A percentile compares a stretch with the other conserved stretches of the same genome.
phyloP scores from a whole-genome alignment of 2,113 vertebrate genomes.

The Brachirus orientalis region DNA sequence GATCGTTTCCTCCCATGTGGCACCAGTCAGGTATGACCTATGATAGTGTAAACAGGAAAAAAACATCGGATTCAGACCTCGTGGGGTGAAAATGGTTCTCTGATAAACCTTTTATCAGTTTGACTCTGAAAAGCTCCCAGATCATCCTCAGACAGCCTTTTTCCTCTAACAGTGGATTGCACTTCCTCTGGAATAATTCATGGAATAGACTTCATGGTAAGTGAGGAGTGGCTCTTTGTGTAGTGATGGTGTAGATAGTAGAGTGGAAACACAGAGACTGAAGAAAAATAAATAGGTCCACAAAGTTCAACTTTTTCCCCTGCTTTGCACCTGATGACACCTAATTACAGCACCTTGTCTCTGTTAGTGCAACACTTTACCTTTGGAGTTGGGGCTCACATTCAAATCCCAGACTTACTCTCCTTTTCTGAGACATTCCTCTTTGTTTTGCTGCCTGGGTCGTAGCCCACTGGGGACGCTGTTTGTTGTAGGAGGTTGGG shows the following conservation, averaged over 20 bases:
- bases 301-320: slow-evolving; percentile 55
- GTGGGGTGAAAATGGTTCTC: too few relatives aligned
- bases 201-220: background rate
- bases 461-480: slow-evolving; percentile 70
- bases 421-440: slow-evolving; percentile 62
- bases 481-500: slow-evolving; percentile 54
- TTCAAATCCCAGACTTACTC: slow-evolving; percentile 69
- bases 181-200: background rate
- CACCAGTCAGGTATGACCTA: too few relatives aligned
- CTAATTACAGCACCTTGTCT: slow-evolving; percentile 62
- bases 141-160: background rate
- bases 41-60: too few relatives aligned
- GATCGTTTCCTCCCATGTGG: too few relatives aligned
- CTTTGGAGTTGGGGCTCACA: slow-evolving; percentile 72
- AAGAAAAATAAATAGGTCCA: slow-evolving; percentile 33
- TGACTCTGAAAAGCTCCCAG: background rate
- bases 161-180: background rate
- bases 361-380: slow-evolving; percentile 50
- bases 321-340: slow-evolving; percentile 64
- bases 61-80: too few relatives aligned
- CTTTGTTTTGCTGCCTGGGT: slow-evolving; percentile 74
- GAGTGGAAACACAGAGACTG: slow-evolving; percentile 3
- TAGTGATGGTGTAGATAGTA: background rate
- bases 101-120: background rate
- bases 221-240: background rate